Conservation (phyloP, 2,888 invertebrate genomes). For the Sarcophaga carnaria region DNA sequence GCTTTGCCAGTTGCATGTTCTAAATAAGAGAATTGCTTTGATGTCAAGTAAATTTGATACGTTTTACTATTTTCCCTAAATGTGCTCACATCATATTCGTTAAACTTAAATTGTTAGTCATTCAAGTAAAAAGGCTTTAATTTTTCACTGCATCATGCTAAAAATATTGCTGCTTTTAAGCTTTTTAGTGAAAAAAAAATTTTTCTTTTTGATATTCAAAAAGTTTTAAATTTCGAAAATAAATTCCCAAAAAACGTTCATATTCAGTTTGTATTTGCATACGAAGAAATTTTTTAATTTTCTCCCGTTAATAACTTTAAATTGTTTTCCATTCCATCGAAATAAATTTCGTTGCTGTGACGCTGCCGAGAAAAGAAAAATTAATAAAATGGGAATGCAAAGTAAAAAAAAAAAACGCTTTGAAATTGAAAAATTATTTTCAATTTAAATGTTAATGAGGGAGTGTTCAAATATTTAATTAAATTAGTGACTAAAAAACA, state of each 20-base stretch:
- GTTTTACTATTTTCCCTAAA: too few relatives aligned
- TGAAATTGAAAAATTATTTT: slow-evolving; percentile 62
- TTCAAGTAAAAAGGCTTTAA: too few relatives aligned
- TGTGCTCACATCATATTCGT: too few relatives aligned
- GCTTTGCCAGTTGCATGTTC: too few relatives aligned
- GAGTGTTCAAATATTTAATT: slow-evolving; percentile 80
- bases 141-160: too few relatives aligned
- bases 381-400: background rate
- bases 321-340: slow-evolving; percentile 16
- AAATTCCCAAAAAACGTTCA: too few relatives aligned
- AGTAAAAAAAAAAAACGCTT: background rate
- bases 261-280: background rate
- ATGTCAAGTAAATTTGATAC: too few relatives aligned
- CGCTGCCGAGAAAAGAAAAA: background rate
- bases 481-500: slow-evolving; percentile 56
- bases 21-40: too few relatives aligned
- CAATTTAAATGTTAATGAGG: slow-evolving; percentile 70
- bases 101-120: too few relatives aligned
- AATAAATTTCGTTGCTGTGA: background rate
- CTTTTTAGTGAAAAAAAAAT: background rate
- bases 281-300: background rate
- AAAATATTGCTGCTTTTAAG: too few relatives aligned
- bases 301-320: slow-evolving; percentile 16
- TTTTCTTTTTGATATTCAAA: too few relatives aligned
- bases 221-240: too few relatives aligned